Conservation (phyloP, 2,113 vertebrate genomes). For the Oncorhynchus clarkii region DNA sequence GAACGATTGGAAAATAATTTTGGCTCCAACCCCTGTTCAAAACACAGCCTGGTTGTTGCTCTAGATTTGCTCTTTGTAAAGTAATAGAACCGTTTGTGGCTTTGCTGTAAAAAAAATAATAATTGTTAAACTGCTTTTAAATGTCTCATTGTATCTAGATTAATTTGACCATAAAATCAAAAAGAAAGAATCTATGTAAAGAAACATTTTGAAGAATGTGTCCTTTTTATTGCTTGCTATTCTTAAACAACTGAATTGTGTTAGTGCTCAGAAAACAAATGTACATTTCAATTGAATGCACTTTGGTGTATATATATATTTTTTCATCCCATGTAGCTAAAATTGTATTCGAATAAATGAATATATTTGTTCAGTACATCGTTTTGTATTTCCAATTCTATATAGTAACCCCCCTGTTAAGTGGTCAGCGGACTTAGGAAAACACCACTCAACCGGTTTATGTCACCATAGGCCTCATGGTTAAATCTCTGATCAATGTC, state of each 20-base stretch:
- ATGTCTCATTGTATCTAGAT: background rate
- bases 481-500: no score
- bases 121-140: background rate
- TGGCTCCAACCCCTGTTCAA: no score
- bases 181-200: no score
- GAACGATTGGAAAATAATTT: no score
- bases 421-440: no score
- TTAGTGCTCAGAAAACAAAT: background rate
- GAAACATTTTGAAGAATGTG: background rate
- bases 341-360: slow-evolving; percentile 6
- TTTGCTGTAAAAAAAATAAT: no score
- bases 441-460: no score
- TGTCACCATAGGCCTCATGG: no score
- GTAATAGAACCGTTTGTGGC: no score
- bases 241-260: background rate
- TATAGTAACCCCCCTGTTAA: no score
- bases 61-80: no score
- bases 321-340: slow-evolving; percentile 5
- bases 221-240: background rate
- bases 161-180: background rate
- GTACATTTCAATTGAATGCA: slow-evolving; percentile 1
- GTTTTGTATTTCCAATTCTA: background rate
- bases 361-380: slow-evolving; percentile 6
- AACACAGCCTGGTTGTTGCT: no score
- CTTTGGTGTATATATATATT: background rate